Base-by-base conservation (phyloP, 2,113 vertebrate species). In the Cynoglossus semilaevis region DNA sequence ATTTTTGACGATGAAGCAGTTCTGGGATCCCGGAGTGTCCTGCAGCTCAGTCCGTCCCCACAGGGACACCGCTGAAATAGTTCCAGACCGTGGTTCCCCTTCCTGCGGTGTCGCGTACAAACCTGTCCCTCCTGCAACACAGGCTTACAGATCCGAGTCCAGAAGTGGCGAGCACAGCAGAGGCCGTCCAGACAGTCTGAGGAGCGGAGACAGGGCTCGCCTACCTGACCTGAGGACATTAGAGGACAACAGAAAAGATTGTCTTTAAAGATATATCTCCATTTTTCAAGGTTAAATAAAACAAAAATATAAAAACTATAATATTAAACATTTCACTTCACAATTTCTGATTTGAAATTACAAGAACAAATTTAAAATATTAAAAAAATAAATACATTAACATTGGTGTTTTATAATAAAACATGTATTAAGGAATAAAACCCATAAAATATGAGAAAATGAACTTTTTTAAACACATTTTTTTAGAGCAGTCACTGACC, bases 81-180 rank as follows among this genome's bases (percentile, higher is more conserved):
- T 81, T 97, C 95, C 70, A 95, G 88, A 62, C 92, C 92, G 0
- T 91, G 93, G 10, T 89, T 90, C 0, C 92, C 92, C 61, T 96
- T 95, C 67, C 88, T 91, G 51, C 92, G 89, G 46, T 94, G 92
- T 36, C 91, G 92, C 46, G 95, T 96, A 73, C 95, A 97, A 7
- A 96, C 94, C 63, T 96, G 93, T 0, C 95, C 95, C 82, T 94
- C 93, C 40, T 69, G 90, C 70, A 97, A 77, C 57, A 97, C 92
- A 0, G 94, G 94, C 58, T 97, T 97, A 73, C 95, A 97, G 81
- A 97, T 95, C 76, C 94, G 94, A 51, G 93, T 93, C 95, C 95
- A 96, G 90, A 97, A 96, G 84, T 97, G 95, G 9, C 95, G 94
- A 42, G 95, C 95, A 58, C 95, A 97, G 81, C 95, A 97, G 42